These are phyloP conservation scores for Stenchaetothrips biformis DNA, from an alignment of 2,888 invertebrate species.

Conservation along the genomic window DNA sequence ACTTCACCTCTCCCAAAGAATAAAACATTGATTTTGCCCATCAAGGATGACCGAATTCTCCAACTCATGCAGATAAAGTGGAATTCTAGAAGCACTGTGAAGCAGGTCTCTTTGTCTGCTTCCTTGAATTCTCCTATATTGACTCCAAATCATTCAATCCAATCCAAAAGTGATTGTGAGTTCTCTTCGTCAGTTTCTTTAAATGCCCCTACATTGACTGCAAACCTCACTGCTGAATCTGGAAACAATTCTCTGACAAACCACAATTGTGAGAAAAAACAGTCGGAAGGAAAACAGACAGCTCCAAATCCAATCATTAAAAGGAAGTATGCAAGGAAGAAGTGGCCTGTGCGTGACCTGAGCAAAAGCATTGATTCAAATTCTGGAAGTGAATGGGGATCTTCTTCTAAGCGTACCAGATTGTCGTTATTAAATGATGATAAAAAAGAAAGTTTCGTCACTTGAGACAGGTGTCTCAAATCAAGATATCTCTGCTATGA, in stretches of 20 bases:
- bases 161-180: background rate
- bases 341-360: background rate
- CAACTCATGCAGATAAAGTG: background rate
- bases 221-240: background rate
- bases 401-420: background rate
- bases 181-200: no score
- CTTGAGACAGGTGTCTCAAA: background rate
- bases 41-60: background rate
- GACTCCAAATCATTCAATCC: background rate
- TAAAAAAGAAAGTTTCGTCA: background rate
- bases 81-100: background rate
- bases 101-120: background rate
- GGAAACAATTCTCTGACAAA: background rate
- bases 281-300: background rate
- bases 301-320: background rate
- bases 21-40: background rate
- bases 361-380: background rate
- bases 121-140: background rate
- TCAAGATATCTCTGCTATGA: background rate
- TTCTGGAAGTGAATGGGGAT: background rate
- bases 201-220: background rate
- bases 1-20: background rate
- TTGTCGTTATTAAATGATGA: background rate
- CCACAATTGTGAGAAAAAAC: background rate
- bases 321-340: background rate